These are phyloP conservation scores for Protophormia terraenovae DNA, from an alignment of 2,888 invertebrate species.

Conservation along the genomic window DNA sequence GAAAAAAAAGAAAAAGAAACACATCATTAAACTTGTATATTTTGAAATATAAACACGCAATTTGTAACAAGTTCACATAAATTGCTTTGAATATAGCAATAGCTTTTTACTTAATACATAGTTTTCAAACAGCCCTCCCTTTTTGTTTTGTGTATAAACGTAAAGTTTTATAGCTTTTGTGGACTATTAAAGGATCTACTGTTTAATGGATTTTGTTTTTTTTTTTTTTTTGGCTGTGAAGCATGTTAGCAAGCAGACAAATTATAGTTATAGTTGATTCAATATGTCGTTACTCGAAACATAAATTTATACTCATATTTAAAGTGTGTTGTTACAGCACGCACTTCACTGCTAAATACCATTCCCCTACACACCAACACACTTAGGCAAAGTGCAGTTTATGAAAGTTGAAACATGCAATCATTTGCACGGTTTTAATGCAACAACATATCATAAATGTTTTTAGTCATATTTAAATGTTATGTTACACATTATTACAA, in stretches of 20 bases:
- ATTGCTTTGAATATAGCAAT: constrained; percentile 5
- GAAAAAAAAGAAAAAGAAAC: constrained; percentile 14
- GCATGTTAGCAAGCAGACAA: constrained; percentile 32
- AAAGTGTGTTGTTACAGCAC: constrained; percentile 40
- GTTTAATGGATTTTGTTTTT: constrained; percentile 16
- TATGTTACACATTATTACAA: constrained; percentile 18
- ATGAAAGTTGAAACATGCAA: constrained; percentile 48
- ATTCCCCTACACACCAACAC: background rate
- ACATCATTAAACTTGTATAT: constrained; percentile 51
- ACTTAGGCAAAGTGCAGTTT: constrained; percentile 1
- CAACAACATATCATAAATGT: constrained; percentile 54
- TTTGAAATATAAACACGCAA: constrained; percentile 58
- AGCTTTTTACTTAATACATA: background rate
- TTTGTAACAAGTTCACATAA: constrained; percentile 41
- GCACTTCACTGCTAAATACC: constrained; percentile 31
- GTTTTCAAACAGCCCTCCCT: background rate
- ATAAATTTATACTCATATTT: background rate
- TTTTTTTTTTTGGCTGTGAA: background rate
- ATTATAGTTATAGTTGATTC: constrained; percentile 45
- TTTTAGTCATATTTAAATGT: constrained; percentile 42
- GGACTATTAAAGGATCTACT: background rate
- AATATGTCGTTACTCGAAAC: constrained; percentile 37
- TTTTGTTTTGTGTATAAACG: background rate
- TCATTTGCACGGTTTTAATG: constrained; percentile 50
- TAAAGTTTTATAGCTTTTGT: background rate